Base-by-base conservation (phyloP, 2,888 invertebrate genomes). In the Hypsopygia costalis region DNA sequence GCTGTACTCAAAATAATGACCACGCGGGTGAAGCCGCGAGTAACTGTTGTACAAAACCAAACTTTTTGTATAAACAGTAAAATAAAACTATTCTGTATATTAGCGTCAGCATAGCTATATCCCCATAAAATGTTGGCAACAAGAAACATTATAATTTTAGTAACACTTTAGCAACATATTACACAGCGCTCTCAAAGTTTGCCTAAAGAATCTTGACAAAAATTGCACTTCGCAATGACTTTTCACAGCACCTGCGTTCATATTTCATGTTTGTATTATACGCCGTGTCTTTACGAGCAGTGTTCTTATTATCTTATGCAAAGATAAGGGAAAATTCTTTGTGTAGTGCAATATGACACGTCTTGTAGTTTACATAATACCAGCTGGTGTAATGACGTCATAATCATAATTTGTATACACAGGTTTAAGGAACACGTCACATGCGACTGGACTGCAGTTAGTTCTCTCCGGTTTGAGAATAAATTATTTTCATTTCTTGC, bases 181-280 rank as follows among this genome's bases (percentile, higher is more conserved):
- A 21, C 6, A 21, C 21, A 21, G 6, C 25, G 25, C 7, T 40
- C 36, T 35, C 34, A 35, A 40, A 46, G 36, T 40, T 46, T 39
- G 29, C 35, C 40, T 34, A 30, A 41, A 36, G 32, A 27, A 31
- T 39, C 27, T 21, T 36, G 35, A 39, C 42, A 40, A 44, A 44
- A 46, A 46, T 46, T 49, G 34, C 40, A 44, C 34, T 44, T 44
- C 27, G 38, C 31, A 44, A 44, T 40, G 44, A 46, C 44, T 46
- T 46, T 38, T 38, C 38, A 32, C 41, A 41, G 37, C 45, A 43
- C 44, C 43, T 44, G 41, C 41, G 43, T 44, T 33, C 45, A 46
- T 49, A 46, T 49, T 42, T 46, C 33, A 49, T 43, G 37, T 35
- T 29, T 34, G 36, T 43, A 45, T 45, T 45, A 48, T 44, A 35